phyloP scores from a whole-genome alignment of 2,113 vertebrate species.

The Mixornis gularis region DNA sequence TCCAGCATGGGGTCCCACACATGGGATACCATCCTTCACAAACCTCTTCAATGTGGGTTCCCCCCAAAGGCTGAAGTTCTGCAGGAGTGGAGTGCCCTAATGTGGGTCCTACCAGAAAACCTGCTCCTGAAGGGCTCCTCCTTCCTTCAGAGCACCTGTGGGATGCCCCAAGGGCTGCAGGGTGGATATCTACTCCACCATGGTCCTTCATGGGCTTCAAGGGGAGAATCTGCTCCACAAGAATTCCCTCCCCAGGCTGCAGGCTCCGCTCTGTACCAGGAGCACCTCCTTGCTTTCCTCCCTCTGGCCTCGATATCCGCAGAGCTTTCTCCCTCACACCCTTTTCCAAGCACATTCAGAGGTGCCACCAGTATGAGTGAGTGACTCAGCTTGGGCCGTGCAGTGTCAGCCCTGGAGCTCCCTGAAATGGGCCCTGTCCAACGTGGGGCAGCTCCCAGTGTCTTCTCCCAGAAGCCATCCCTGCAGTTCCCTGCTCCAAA shows the following conservation, averaged over 20 bases:
- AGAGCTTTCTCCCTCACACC: neutral
- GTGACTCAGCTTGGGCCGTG: neutral
- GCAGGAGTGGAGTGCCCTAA: neutral
- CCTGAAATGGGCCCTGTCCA: neutral
- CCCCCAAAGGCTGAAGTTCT: neutral
- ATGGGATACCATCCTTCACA: rapidly evolving
- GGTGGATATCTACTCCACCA: neutral
- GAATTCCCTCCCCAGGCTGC: neutral
- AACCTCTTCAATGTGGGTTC: neutral
- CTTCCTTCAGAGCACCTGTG: neutral
- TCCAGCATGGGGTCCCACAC: neutral
- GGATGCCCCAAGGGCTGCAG: neutral
- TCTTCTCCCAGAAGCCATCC: neutral
- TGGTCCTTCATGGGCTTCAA: neutral
- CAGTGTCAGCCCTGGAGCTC: neutral
- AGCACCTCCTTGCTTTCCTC: neutral
- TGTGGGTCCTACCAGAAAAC: neutral
- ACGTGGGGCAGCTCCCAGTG: neutral
- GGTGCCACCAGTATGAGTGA: neutral
- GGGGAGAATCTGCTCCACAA: neutral
- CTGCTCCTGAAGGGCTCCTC: neutral
- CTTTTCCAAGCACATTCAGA: neutral
- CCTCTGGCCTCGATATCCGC: neutral
- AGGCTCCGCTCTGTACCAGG: neutral
- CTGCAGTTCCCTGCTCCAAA: neutral